Evolutionary conservation across 2,888 invertebrate species (phyloP), one percentile per base, ranked within the genome.

Genomic region (Calliphora vomitoria): DNA sequence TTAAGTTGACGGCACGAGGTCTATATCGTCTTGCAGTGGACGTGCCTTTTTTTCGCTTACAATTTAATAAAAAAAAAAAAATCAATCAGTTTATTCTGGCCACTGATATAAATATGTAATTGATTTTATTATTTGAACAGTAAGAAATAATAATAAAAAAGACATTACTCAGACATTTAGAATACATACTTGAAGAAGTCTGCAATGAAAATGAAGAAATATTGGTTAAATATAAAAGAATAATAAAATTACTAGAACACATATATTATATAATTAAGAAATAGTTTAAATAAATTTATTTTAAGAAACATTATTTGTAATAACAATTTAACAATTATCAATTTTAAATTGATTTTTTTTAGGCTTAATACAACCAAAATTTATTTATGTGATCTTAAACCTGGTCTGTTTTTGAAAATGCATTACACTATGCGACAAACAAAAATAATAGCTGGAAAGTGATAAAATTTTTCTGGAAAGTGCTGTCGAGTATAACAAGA

Each of bases 1-100:
- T 86, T 86, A 68, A 62, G 20, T 53, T 74, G 86, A 79, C 86
- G 86, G 82, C 86, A 62, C 82, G 82, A 86, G 82, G 86, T 86
- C 85, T 86, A 82, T 72, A 44, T 71, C 11, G 75, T 35, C 25
- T 75, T 50, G 20, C 47, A 75, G 15, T 58, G 58, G 75, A 75
- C 85, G 80, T 85, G 80, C 85, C 80, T 85, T 80, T 53, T 41
- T 76, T 85, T 74, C 55, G 66, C 66, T 74, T 68, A 74, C 15
- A 64, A 44, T 44, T 60, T 20, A 8, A 18, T 31, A 44, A 20
- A 55, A 35, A 25, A 44, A 38, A 64, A 71, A 35, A 6, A 35
- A 35, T 79, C 68, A 47, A 58, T 8, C 55, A 58, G 55, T 20
- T 4, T 20, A 8, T 58, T 6, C 8, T 58, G 55, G 13, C 50